Conservation (phyloP, 2,113 vertebrate genomes). For the Heterotis niloticus region DNA sequence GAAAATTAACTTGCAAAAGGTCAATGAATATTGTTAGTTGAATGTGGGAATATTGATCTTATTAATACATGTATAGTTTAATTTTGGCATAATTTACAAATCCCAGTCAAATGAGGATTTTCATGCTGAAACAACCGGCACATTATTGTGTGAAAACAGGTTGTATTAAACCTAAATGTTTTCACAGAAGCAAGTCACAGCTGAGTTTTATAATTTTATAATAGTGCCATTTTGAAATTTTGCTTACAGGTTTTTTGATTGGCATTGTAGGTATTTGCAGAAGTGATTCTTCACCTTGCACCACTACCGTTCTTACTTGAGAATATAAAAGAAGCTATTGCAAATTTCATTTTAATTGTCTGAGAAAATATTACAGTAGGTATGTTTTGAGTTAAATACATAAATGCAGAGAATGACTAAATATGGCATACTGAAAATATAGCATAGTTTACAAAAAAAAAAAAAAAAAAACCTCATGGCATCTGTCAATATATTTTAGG, state of each 20-base stretch:
- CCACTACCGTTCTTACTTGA: not conserved
- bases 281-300: not conserved
- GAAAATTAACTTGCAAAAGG: constrained; percentile 17
- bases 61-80: not conserved
- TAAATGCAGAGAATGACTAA: not conserved
- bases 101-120: too few relatives aligned
- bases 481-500: not conserved
- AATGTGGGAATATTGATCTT: not conserved
- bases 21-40: not conserved
- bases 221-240: not conserved
- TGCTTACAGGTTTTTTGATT: constrained; percentile 46
- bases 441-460: too few relatives aligned
- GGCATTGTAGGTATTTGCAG: constrained; percentile 47
- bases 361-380: too few relatives aligned
- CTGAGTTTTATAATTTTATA: too few relatives aligned
- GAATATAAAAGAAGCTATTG: too few relatives aligned
- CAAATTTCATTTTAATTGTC: too few relatives aligned
- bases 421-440: not conserved
- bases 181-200: too few relatives aligned
- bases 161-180: too few relatives aligned
- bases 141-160: too few relatives aligned
- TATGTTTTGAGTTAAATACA: too few relatives aligned
- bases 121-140: too few relatives aligned
- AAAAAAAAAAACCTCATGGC: not conserved
- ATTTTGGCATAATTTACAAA: too few relatives aligned